A percentile compares a stretch with the other conserved stretches of the same genome.
phyloP scores from a whole-genome alignment of 2,888 invertebrate species.

The Xestia c-nigrum region DNA sequence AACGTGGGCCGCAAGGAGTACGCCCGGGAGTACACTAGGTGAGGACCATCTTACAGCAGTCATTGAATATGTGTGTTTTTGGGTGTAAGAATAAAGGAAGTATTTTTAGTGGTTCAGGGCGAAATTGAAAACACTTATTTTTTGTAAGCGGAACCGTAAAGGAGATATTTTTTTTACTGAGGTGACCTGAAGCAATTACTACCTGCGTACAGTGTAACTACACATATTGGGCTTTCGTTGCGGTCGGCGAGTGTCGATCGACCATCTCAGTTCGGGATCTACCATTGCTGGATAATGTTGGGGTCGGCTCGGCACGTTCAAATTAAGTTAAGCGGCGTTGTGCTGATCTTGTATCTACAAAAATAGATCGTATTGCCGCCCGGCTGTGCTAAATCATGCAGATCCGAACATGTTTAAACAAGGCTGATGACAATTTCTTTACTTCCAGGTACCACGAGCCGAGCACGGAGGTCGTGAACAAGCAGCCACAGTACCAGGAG shows the following conservation, averaged over 20 bases:
- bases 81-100: no score
- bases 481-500: slow-evolving; percentile 86
- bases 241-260: no score
- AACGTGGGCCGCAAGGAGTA: slow-evolving; percentile 81
- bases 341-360: background rate
- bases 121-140: no score
- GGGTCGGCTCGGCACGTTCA: no score
- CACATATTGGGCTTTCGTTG: no score
- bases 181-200: no score
- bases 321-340: background rate
- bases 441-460: slow-evolving; percentile 82
- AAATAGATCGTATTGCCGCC: background rate
- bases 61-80: background rate
- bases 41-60: background rate
- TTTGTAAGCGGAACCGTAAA: no score
- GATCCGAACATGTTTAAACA: background rate
- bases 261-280: background rate
- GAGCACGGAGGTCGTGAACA: slow-evolving; percentile 81
- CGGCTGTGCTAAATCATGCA: background rate
- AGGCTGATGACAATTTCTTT: background rate
- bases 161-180: no score
- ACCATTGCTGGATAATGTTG: background rate
- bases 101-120: no score
- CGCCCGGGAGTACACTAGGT: slow-evolving; percentile 81
- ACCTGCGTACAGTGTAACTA: no score